Percentiles rank a stretch among this genome's conserved stretches.
These are phyloP conservation scores for Microctonus aethiopoides DNA, from an alignment of 2,888 invertebrate genomes.

Conservation along the genomic window DNA sequence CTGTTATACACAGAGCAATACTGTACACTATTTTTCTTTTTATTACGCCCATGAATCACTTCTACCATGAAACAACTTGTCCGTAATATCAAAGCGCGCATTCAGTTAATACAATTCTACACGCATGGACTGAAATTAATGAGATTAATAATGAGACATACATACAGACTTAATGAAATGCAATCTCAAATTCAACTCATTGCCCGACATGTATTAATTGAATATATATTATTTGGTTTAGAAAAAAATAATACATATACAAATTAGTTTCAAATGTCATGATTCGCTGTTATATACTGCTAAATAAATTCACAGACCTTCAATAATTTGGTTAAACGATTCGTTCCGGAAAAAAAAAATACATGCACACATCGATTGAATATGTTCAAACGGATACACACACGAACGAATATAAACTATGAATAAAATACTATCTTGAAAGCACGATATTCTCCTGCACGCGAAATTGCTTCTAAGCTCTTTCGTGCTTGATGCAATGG, in stretches of 20 bases:
- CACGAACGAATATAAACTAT: background rate
- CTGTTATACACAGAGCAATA: background rate
- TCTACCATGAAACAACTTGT: background rate
- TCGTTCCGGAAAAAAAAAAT: background rate
- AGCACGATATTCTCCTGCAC: background rate
- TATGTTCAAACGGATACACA: background rate
- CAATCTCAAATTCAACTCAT: background rate
- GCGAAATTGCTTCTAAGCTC: conserved; percentile 12
- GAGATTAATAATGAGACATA: background rate
- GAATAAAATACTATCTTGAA: background rate
- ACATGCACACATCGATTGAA: background rate
- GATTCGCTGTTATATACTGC: background rate
- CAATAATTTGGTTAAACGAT: background rate
- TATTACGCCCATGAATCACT: too few species aligned
- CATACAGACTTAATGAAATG: background rate
- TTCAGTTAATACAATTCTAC: background rate
- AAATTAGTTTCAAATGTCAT: background rate
- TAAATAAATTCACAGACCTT: background rate
- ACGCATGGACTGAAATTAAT: background rate
- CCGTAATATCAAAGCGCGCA: background rate
- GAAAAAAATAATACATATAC: background rate
- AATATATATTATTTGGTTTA: too few species aligned
- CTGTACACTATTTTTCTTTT: background rate
- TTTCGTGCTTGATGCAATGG: conserved; percentile 15
- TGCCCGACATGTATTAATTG: background rate